Conservation (phyloP, 2,113 vertebrate genomes). For the Brienomyrus brachyistius region DNA sequence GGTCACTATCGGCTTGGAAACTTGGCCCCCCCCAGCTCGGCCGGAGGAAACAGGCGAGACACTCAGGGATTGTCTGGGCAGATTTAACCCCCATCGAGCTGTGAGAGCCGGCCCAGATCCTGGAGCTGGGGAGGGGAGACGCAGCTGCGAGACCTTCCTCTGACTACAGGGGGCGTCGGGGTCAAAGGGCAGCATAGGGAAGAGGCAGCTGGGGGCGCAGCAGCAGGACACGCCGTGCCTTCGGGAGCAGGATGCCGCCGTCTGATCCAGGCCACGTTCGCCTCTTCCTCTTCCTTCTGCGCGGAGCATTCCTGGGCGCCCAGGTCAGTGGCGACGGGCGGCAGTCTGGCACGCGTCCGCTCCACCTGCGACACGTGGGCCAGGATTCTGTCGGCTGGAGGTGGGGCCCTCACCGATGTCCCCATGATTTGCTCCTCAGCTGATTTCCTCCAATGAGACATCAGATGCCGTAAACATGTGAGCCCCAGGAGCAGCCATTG, state of each 20-base stretch:
- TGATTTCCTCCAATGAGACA: not conserved
- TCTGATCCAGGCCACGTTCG: not conserved
- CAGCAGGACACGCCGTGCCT: not conserved
- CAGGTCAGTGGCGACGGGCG: not conserved
- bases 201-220: not conserved
- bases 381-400: not conserved
- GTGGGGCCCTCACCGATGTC: not conserved
- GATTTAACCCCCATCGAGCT: conserved; percentile 7
- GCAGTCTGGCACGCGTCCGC: not conserved
- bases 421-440: not conserved
- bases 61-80: not conserved
- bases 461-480: not conserved
- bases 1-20: conserved; percentile 7
- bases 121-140: not conserved
- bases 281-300: not conserved
- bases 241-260: not conserved
- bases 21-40: not conserved
- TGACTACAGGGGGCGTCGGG: not conserved
- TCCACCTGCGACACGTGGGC: not conserved
- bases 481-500: not conserved
- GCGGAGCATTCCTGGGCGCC: not conserved
- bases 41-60: conserved; percentile 20
- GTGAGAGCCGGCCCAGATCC: not conserved
- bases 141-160: not conserved
- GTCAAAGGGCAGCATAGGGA: not conserved